Percentiles rank a stretch among this genome's conserved stretches.
Conservation (phyloP, 2,888 invertebrate genomes). For the Candidula unifasciata region DNA sequence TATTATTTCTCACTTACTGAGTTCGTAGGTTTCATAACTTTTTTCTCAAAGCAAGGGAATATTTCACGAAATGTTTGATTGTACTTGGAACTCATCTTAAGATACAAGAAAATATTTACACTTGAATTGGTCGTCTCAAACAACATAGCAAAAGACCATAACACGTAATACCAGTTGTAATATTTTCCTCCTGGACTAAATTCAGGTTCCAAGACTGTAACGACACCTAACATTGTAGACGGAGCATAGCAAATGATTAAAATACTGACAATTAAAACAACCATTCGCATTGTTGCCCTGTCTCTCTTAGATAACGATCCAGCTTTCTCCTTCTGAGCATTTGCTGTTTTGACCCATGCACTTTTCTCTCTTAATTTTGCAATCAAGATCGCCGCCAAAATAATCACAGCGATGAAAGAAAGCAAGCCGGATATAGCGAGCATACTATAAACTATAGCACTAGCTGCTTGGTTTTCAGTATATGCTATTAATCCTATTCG, state of each 20-base stretch:
- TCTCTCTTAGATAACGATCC: background rate
- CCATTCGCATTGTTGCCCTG: background rate
- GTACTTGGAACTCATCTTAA: slow-evolving; percentile 3
- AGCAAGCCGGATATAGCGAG: background rate
- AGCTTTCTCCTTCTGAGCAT: background rate
- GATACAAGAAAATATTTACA: slow-evolving; percentile 13
- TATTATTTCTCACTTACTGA: too few relatives aligned
- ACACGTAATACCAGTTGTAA: background rate
- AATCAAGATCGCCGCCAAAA: background rate
- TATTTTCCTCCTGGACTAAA: background rate
- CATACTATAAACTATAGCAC: background rate
- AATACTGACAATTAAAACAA: background rate
- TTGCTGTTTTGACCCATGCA: background rate
- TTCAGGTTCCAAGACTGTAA: background rate
- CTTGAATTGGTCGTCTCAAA: slow-evolving; percentile 1
- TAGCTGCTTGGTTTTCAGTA: background rate
- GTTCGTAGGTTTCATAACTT: too few relatives aligned
- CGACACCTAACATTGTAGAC: background rate
- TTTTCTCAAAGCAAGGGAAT: too few relatives aligned
- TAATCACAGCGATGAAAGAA: background rate
- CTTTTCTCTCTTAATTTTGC: background rate
- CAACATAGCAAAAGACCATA: background rate
- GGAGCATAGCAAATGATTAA: background rate
- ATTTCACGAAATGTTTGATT: background rate
- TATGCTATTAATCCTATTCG: background rate